A percentile compares a stretch with the other conserved stretches of the same genome.
Conservation (phyloP, 1,140 invertebrate genomes). For the Oppia nitens region DNA sequence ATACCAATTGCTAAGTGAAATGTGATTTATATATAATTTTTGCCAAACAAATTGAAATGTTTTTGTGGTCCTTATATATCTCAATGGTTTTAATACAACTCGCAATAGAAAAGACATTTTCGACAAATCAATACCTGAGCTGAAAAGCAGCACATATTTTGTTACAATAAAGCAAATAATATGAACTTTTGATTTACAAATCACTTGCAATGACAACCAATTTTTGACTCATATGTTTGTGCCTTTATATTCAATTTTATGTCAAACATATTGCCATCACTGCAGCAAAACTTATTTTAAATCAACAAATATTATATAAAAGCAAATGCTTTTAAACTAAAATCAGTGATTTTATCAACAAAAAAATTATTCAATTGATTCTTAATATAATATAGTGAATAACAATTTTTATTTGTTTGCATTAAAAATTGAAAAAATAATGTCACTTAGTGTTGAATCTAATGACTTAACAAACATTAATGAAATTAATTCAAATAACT, state of each 20-base stretch:
- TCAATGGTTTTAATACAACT: not conserved
- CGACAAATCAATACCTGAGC: not conserved
- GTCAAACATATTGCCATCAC: too few relatives aligned
- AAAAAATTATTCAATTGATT: too few relatives aligned
- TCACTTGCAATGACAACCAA: too few relatives aligned
- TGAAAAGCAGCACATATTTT: not conserved
- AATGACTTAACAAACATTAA: not conserved
- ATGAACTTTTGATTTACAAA: not conserved
- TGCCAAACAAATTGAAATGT: not conserved
- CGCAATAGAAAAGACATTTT: not conserved
- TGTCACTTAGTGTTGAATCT: not conserved
- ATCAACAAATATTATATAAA: too few relatives aligned
- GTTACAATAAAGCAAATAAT: not conserved
- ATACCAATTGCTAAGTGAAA: not conserved
- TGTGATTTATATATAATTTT: not conserved
- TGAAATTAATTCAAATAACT: not conserved
- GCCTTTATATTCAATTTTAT: not conserved
- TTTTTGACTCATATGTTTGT: not conserved
- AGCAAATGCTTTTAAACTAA: too few relatives aligned
- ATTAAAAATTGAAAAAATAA: too few relatives aligned
- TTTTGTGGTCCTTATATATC: not conserved
- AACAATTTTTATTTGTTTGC: too few relatives aligned
- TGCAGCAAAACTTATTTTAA: not conserved
- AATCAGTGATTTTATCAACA: too few relatives aligned
- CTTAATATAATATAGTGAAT: too few relatives aligned